Percentiles rank a stretch among this genome's conserved stretches.
phyloP scores from a whole-genome alignment of 2,888 invertebrate genomes.

The Orthonevra nobilis region DNA sequence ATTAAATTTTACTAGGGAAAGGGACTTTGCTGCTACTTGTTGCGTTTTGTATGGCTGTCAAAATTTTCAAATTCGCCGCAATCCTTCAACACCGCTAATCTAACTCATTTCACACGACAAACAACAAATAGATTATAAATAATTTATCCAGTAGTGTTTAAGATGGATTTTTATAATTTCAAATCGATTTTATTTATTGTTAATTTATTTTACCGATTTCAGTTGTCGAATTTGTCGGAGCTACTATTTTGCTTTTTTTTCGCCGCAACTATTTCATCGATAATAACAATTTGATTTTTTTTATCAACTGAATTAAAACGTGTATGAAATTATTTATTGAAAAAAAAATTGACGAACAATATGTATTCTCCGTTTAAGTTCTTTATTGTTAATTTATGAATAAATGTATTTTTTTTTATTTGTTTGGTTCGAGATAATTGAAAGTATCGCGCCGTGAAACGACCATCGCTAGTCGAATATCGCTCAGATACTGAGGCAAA shows the following conservation, averaged over 20 bases:
- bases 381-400: constrained; percentile 17
- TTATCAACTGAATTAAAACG: no score
- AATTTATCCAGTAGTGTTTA: background rate
- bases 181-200: no score
- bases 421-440: constrained; percentile 34
- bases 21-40: constrained; percentile 45
- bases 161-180: background rate
- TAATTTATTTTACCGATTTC: constrained; percentile 39
- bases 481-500: constrained; percentile 69
- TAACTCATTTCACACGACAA: background rate
- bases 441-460: constrained; percentile 62
- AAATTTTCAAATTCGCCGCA: constrained; percentile 53
- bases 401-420: no score
- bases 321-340: no score
- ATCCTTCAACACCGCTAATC: background rate
- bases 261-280: constrained; percentile 33
- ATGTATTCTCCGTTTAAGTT: constrained; percentile 39
- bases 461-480: constrained; percentile 65
- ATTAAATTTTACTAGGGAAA: background rate
- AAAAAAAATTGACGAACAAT: constrained; percentile 34
- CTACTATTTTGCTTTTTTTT: no score
- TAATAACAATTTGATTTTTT: constrained; percentile 5
- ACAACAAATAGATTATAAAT: background rate
- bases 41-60: constrained; percentile 27
- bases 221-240: constrained; percentile 10